phyloP scores from a whole-genome alignment of 2,888 invertebrate species.

The Caenorhabditis becei region DNA sequence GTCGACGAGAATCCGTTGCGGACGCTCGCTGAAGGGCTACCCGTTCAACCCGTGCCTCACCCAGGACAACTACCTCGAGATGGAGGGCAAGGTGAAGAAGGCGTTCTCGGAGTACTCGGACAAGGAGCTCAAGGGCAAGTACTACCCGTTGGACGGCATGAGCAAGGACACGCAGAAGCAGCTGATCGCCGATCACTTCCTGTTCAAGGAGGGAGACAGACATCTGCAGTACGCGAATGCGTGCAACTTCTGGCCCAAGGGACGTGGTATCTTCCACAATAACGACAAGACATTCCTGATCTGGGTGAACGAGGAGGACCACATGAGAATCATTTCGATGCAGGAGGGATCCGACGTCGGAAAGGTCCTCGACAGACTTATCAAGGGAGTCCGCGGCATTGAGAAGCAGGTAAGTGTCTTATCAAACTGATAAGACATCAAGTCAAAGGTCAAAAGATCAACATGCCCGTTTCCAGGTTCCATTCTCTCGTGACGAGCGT shows the following conservation, averaged over 20 bases:
- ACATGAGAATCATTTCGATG: conserved; percentile 89
- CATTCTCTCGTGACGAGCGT: conserved; percentile 88
- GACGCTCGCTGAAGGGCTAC: conserved; percentile 88
- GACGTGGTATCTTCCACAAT: conserved; percentile 92
- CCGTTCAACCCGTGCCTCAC: conserved; percentile 95
- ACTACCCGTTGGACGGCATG: conserved; percentile 83
- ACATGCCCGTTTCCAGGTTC: no score
- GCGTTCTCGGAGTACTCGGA: conserved; percentile 84
- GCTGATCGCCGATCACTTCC: conserved; percentile 97
- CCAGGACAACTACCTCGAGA: conserved; percentile 96
- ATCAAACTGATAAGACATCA: no score
- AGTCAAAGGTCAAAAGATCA: no score
- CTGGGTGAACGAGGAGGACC: conserved; percentile 93
- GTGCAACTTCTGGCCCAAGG: conserved; percentile 90
- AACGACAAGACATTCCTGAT: conserved; percentile 88
- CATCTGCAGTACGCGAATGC: conserved; percentile 81
- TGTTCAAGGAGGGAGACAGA: conserved; percentile 83
- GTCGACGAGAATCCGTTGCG: conserved; percentile 96
- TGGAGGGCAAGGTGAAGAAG: conserved; percentile 86
- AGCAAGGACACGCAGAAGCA: conserved; percentile 96
- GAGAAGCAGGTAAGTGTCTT: conserved; percentile 93
- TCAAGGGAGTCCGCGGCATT: conserved; percentile 91
- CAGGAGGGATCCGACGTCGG: conserved; percentile 88
- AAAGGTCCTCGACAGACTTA: conserved; percentile 81
- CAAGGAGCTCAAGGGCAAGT: conserved; percentile 85